These are phyloP conservation scores for Drosophila melanogaster DNA, from an alignment of 1,140 invertebrate genomes.

Conservation along the genomic window Release_6_plus_ISO1_MT NT_033779.5:16319001-16319500, in stretches of 20 bases:
- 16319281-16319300: slow-evolving; percentile 1
- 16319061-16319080: slow-evolving; percentile 4
- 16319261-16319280: slow-evolving; percentile 16
- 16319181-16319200: background rate
- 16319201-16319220: slow-evolving; percentile 11
- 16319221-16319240: slow-evolving; percentile 2
- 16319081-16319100: slow-evolving; percentile 9
- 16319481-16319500: slow-evolving; percentile 26
- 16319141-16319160: background rate
- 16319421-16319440: slow-evolving; percentile 41
- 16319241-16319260: background rate
- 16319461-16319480: slow-evolving; percentile 18
- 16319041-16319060: slow-evolving; percentile 1
- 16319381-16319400: slow-evolving; percentile 35
- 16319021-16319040: slow-evolving; percentile 10
- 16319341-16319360: slow-evolving; percentile 15
- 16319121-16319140: background rate
- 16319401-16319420: slow-evolving; percentile 11
- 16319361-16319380: slow-evolving; percentile 35
- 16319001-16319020: background rate
- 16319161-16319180: background rate
- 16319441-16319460: slow-evolving; percentile 20
- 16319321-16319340: background rate
- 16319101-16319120: background rate
- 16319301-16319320: slow-evolving; percentile 25